Evolutionary conservation across 2,113 vertebrate species (phyloP), one percentile per base, ranked within the genome.

Genomic region (Hemiscyllium ocellatum): DNA sequence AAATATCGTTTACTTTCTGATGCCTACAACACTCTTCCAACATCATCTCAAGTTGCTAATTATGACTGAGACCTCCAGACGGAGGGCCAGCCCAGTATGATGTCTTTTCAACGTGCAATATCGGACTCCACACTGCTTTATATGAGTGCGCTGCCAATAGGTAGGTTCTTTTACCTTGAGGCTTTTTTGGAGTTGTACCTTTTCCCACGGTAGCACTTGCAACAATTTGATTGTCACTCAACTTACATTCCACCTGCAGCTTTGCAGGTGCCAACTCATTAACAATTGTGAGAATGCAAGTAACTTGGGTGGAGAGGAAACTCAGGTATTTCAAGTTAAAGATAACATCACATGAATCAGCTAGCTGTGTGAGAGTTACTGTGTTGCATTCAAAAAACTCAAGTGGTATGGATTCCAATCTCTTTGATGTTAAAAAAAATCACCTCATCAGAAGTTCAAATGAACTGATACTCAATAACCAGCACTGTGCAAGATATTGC

Each of bases 311-410:
- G 37, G 52, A 90, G 52, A 20, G 56, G 87, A 61, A 91, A 91
- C 33, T 17, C 87, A 65, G 87, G 87, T 91, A 91, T 91, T 91
- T 91, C 87, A 91, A 1, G 87, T 91, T 91, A 65, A 90, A 61
- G 33, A 13, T 29, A 91, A n/a, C 56, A 65, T 91, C 52, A 89
- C 50, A 89, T 56, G 12, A 33, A 19, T 4, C 56, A 91, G 29
- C 10, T 89, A 89, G 61, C n/a, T 89, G 50, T 86, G 52, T 52
- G 85, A 87, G 52, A 87, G 22, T 22, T 15, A 61, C 61, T 90
- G 17, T 90, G 52, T 4, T 91, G 52, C 56, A 15, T n/a, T 91
- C 12, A 56, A 89, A 26, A 24, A 15, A 47, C 86, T 52, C 24
- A 15, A 12, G 24, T 87, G 47, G 85, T 26, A 8, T 61, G 87